Percentiles rank a stretch among this genome's conserved stretches.
phyloP scores from a whole-genome alignment of 2,797 vertebrate species.

The Ibycter americanus region DNA sequence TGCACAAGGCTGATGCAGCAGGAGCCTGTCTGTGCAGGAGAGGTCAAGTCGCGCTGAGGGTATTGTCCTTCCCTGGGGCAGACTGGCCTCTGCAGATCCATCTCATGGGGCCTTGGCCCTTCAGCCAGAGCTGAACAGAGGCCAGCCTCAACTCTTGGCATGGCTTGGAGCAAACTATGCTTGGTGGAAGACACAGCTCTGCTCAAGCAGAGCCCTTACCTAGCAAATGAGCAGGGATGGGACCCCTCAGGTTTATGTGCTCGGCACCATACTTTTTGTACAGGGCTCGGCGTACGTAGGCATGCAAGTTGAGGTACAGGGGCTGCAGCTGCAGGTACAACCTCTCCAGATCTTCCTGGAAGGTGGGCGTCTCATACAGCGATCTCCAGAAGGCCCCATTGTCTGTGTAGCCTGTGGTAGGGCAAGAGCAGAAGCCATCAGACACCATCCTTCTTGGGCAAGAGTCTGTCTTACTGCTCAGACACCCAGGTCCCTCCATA shows the following conservation, averaged over 20 bases:
- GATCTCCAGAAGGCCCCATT: slow-evolving; percentile 93
- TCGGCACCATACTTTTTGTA: slow-evolving; percentile 85
- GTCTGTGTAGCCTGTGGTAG: slow-evolving; percentile 82
- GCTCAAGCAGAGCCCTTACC: slow-evolving; percentile 74
- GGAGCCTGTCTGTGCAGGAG: background rate
- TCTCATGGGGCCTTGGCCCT: background rate
- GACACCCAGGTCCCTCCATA: background rate
- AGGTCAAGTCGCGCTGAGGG: rapidly evolving
- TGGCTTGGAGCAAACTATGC: background rate
- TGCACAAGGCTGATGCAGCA: background rate
- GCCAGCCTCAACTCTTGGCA: background rate
- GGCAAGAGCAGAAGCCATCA: background rate
- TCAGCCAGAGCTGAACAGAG: background rate
- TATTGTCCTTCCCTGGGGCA: background rate
- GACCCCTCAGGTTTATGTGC: slow-evolving; percentile 87
- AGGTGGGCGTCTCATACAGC: slow-evolving; percentile 87
- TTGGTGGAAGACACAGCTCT: background rate
- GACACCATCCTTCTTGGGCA: background rate
- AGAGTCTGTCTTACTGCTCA: background rate
- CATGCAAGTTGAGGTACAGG: slow-evolving; percentile 90
- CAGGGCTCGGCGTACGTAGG: slow-evolving; percentile 90
- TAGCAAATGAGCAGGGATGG: slow-evolving; percentile 94
- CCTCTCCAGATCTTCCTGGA: slow-evolving; percentile 89
- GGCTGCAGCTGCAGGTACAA: slow-evolving; percentile 91
- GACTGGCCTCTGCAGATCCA: background rate